Base-by-base conservation (phyloP, 2,888 invertebrate genomes). In the Hedya salicella region DNA sequence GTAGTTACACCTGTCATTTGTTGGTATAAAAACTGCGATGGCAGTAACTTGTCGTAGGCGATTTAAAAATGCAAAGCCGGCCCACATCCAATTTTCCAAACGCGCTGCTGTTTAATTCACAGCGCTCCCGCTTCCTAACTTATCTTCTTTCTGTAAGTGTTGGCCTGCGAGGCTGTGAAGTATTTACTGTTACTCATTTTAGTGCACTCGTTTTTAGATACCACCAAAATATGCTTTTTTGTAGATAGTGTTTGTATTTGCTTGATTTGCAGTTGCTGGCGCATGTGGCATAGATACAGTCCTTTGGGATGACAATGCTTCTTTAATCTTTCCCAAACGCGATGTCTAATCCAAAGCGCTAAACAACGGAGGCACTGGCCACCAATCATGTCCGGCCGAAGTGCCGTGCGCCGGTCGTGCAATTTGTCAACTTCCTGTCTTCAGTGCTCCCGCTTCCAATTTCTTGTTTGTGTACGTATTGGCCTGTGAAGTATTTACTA, bases 351-450 rank as follows among this genome's bases (percentile, higher is more conserved):
- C 57, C 46, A 2, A 8, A 25, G 32, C 9, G 61, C 63, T 9
- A 36, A 66, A 68, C 48, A 49, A 56, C 36, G 36, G 36, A 11
- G 25, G 25, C 25, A 25, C 3, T 25, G 25, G 25, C 2, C 25
- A 25, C 25, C 6, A 25, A 25, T 25, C 25, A 25, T 25, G 25
- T 2, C 74, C 64, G 76, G 75, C 75, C 76, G 77, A 30, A 50
- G 78, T 78, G 77, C 69, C 69, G 68, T 71, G 71, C n/a, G n/a
- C n/a, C 25, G 6, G 25, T 6, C 25, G 25, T 25, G n/a, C 5
- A 4, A 25, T 25, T 78, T 78, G 69, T 78, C 78, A 78, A 74
- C 50, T 69, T 72, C 72, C 17, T 39, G 62, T 40, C 62, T 16
- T 30, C 49, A 9, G 36, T 44, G 42, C n/a, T 19, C 17, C 14